phyloP scores from a whole-genome alignment of 23 tunicate species.

The Ascidia mentula region DNA sequence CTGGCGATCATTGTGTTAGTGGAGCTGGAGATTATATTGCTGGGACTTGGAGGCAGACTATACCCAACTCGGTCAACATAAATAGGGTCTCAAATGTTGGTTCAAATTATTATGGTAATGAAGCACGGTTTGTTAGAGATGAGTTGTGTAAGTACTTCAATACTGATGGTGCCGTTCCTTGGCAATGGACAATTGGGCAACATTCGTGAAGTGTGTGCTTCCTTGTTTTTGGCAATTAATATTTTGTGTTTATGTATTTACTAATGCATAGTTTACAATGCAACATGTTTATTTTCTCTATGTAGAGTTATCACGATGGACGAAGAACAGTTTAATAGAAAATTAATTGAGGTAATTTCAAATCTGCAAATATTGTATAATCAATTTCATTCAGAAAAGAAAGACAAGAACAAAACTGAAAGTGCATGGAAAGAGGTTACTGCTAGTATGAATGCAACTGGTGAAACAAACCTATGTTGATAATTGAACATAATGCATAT shows the following conservation, averaged over 20 bases:
- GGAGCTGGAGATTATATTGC: background rate
- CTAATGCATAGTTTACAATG: no score
- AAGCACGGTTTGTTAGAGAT: background rate
- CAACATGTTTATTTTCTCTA: no score
- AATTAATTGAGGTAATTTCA: constrained; percentile 9
- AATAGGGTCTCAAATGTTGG: background rate
- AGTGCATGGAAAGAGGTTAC: constrained; percentile 24
- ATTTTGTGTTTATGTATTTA: no score
- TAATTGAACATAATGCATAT: background rate
- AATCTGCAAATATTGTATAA: background rate
- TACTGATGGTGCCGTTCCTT: constrained; percentile 21
- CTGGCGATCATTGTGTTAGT: background rate
- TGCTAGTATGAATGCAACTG: constrained; percentile 6
- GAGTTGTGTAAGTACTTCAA: background rate
- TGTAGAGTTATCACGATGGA: no score
- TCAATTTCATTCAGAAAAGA: constrained; percentile 15
- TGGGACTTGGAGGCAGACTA: constrained; percentile 7
- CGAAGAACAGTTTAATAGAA: constrained; percentile 23
- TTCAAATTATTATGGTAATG: constrained; percentile 27
- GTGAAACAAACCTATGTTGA: background rate
- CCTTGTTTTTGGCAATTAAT: no score
- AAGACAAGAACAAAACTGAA: constrained; percentile 10
- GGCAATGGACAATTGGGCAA: constrained; percentile 38
- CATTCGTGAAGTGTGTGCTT: no score
- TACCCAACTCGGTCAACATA: background rate